Conservation (phyloP, 2,797 vertebrate genomes). For the Xiphorhynchus erythropygius region DNA sequence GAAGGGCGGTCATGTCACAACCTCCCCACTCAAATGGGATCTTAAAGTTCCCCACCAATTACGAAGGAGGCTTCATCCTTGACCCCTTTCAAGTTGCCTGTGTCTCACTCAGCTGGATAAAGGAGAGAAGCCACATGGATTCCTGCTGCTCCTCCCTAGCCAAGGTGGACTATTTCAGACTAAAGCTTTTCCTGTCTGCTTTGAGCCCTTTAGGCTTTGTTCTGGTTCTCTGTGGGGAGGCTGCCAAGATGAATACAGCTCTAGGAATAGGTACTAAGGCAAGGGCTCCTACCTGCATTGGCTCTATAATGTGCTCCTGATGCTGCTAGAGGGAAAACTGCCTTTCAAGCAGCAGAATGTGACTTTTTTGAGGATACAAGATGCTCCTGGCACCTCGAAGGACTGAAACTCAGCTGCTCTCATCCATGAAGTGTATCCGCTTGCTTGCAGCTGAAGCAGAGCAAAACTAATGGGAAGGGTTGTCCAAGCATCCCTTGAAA, state of each 20-base stretch:
- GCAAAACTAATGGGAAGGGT: background rate
- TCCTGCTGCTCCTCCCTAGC: background rate
- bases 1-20: background rate
- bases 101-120: background rate
- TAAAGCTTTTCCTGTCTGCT: conserved; percentile 21
- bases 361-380: background rate
- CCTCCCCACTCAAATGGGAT: background rate
- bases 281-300: background rate
- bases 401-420: background rate
- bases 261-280: background rate
- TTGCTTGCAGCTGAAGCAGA: background rate
- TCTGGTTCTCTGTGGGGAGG: conserved; percentile 16
- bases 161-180: conserved; percentile 8
- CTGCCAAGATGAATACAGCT: conserved; percentile 27
- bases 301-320: background rate
- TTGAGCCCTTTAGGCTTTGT: conserved; percentile 38
- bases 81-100: conserved; percentile 37
- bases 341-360: background rate
- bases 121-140: background rate
- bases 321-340: background rate
- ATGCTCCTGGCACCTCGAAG: background rate
- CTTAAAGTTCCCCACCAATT: conserved; percentile 29
- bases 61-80: background rate
- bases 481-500: background rate
- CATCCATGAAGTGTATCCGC: background rate